phyloP scores from a whole-genome alignment of 2,888 invertebrate species.

The Limnephilus marmoratus region DNA sequence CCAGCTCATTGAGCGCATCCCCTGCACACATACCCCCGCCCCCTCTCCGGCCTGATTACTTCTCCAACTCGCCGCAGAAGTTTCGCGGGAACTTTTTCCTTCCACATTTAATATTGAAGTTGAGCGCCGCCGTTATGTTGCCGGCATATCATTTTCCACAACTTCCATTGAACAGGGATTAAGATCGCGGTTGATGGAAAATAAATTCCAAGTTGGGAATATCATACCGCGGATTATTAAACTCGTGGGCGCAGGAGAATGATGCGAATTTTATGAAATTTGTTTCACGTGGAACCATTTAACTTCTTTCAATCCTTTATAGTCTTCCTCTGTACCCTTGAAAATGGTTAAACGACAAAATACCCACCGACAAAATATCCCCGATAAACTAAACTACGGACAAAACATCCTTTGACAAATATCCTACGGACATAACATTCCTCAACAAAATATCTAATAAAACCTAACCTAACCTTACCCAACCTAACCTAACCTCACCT shows the following conservation, averaged over 20 bases:
- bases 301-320: background rate
- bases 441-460: no score
- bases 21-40: conserved; percentile 14
- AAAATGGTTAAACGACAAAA: no score
- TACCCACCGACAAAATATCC: no score
- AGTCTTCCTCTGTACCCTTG: no score
- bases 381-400: no score
- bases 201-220: conserved; percentile 42
- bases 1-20: conserved; percentile 12
- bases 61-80: conserved; percentile 38
- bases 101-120: conserved; percentile 55
- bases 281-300: background rate
- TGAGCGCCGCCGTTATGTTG: conserved; percentile 35
- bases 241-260: background rate
- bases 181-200: conserved; percentile 50
- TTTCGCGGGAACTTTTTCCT: conserved; percentile 38
- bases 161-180: conserved; percentile 53
- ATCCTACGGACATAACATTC: no score
- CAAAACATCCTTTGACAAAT: no score
- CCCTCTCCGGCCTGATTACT: conserved; percentile 19
- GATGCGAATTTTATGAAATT: background rate
- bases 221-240: background rate
- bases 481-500: no score
- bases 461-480: no score
- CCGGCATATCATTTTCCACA: conserved; percentile 47